Evolutionary conservation across 2,888 invertebrate genomes (phyloP).

Genomic region (Drosophila engyochracea): DNA sequence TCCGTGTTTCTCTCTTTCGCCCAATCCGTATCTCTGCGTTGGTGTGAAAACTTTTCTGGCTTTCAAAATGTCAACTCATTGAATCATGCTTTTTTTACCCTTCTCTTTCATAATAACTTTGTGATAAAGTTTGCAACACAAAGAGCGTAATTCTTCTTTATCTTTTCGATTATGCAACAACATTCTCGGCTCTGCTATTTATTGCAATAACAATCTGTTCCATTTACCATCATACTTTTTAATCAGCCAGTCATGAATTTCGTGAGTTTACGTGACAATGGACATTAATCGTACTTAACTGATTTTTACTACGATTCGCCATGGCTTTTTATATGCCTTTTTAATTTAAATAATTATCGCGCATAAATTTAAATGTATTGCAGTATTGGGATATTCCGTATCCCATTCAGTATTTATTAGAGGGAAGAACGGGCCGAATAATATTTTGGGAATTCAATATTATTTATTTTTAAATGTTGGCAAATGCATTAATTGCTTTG

Average conservation of each 20-base stretch:
- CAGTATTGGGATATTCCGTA: not conserved
- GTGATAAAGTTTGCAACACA: conserved; percentile 55
- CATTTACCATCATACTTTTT: conserved; percentile 8
- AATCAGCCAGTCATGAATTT: conserved; percentile 7
- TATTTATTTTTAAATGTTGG: not conserved
- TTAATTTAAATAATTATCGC: not conserved
- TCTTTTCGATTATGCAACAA: conserved; percentile 36
- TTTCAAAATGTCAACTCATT: conserved; percentile 74
- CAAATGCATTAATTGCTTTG: not conserved
- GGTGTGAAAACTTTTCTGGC: conserved; percentile 65
- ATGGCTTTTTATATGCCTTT: not conserved
- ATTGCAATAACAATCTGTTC: conserved; percentile 38
- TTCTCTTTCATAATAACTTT: conserved; percentile 60
- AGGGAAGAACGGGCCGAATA: not conserved
- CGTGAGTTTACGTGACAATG: not conserved
- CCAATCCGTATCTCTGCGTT: conserved; percentile 30
- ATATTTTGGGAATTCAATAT: not conserved
- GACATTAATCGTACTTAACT: not conserved
- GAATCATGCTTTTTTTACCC: conserved; percentile 41
- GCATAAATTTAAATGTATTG: not conserved
- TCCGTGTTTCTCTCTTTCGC: not conserved
- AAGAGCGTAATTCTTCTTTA: conserved; percentile 41
- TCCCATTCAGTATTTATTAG: not conserved
- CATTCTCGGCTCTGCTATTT: conserved; percentile 31
- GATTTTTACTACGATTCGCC: not conserved